phyloP scores from a whole-genome alignment of 2,113 vertebrate genomes.

The Equus quagga region DNA sequence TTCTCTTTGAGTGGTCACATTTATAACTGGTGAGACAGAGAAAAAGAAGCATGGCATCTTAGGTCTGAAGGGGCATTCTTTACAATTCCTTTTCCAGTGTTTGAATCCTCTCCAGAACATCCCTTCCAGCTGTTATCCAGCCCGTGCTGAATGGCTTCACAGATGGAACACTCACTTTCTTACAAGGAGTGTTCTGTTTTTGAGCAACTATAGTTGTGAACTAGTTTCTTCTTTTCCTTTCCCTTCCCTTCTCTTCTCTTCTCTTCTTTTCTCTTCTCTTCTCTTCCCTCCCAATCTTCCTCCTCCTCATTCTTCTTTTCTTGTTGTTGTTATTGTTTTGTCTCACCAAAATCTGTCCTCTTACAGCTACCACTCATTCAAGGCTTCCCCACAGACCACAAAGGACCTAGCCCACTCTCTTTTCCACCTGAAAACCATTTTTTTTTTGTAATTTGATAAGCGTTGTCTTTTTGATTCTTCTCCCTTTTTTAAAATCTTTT shows the following conservation, averaged over 20 bases:
- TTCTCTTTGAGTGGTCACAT: neutral
- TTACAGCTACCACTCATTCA: neutral
- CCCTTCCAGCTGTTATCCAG: neutral
- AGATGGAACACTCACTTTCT: neutral
- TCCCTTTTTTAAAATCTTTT: neutral
- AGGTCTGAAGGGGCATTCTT: neutral
- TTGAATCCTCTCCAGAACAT: neutral
- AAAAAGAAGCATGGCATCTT: neutral
- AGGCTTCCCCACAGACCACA: neutral
- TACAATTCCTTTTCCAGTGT: neutral
- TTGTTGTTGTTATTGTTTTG: neutral
- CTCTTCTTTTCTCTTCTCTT: neutral
- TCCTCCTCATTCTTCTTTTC: neutral
- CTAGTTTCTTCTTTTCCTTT: too few relatives aligned
- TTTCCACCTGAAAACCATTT: neutral
- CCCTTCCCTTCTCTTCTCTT: neutral
- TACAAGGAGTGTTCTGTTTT: neutral
- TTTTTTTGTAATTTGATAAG: neutral
- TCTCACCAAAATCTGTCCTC: neutral
- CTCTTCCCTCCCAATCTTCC: too few relatives aligned
- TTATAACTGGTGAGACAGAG: neutral
- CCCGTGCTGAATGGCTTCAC: neutral
- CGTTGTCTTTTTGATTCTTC: slow-evolving; percentile 4
- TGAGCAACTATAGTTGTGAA: neutral
- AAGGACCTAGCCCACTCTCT: neutral